These are phyloP conservation scores for Sinocyclocheilus rhinocerous DNA, from an alignment of 2,113 vertebrate genomes.

Conservation along the genomic window DNA sequence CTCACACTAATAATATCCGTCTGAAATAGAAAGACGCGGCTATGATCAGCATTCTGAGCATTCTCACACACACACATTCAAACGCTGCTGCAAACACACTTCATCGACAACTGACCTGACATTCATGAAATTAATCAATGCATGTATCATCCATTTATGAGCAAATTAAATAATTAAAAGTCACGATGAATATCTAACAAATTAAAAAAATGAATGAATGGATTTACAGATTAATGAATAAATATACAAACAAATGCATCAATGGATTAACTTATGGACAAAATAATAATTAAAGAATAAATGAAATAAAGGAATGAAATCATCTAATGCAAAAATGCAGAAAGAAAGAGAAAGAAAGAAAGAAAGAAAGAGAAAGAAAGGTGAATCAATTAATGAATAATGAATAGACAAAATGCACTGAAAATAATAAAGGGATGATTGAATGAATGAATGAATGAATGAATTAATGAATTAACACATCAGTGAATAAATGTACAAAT, in stretches of 20 bases:
- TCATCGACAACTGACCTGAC: neutral
- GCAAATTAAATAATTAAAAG: neutral
- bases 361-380: neutral
- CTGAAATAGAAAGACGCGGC: neutral
- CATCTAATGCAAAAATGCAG: neutral
- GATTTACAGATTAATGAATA: neutral
- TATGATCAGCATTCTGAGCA: slow-evolving; percentile 10
- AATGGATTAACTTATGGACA: neutral
- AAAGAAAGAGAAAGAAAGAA: neutral
- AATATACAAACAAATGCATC: neutral
- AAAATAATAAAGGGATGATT: no score
- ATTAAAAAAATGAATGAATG: neutral
- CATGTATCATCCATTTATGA: neutral
- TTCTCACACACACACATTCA: no score
- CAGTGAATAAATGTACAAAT: neutral
- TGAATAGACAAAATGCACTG: neutral
- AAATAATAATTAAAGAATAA: neutral
- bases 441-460: neutral
- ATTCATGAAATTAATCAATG: neutral
- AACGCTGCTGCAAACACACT: neutral
- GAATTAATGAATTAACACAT: neutral
- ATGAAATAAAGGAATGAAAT: no score
- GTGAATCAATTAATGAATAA: neutral
- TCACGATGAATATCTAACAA: neutral
- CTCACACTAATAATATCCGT: neutral